Base-by-base conservation (phyloP, 2,888 invertebrate genomes). In the Brachyptera putata region DNA sequence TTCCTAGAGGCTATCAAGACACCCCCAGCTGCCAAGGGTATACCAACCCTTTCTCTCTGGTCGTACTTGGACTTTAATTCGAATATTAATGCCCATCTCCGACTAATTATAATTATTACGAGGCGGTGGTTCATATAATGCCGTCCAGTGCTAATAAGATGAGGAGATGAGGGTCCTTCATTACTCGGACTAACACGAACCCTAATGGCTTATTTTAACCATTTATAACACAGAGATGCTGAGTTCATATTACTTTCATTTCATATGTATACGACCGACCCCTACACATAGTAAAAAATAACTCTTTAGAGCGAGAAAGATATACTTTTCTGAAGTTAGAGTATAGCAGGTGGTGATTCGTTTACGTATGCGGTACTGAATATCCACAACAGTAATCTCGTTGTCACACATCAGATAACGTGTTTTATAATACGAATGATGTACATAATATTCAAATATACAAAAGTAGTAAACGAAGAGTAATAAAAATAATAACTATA, bases 71-170 rank as follows among this genome's bases (percentile, higher is more conserved):
- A n/a, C 53, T 34, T 21, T 53, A n/a, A 53, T 53, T 18, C 34
- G 53, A 50, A 30, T 50, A 50, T 30, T 50, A 50, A 50, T 26
- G 24, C 16, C 53, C 53, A 53, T 53, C 53, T 53, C 53, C 18
- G 36, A 36, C 53, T 53, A 30, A 53, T 53, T 53, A 14, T 53
- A 53, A 53, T 53, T 53, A 53, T 53, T 21, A 53, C 36, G 16
- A 53, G 18, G 24, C n/a, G 46, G n/a, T 21, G 13, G 24, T 24
- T 21, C 24, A 46, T 46, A 16, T 46, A n/a, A n/a, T n/a, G 46
- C 24, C n/a, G 46, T 22, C 46, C 46, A 21, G 22, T 21, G n/a
- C 22, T 46, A 46, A 46, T 46, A 46, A 46, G 46, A 46, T 24
- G 41, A n/a, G 41, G 41, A 41, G 41, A 41, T 41, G 41, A 41